phyloP scores from a whole-genome alignment of 1,140 invertebrate genomes.

The Reticulitermes speratus region DNA sequence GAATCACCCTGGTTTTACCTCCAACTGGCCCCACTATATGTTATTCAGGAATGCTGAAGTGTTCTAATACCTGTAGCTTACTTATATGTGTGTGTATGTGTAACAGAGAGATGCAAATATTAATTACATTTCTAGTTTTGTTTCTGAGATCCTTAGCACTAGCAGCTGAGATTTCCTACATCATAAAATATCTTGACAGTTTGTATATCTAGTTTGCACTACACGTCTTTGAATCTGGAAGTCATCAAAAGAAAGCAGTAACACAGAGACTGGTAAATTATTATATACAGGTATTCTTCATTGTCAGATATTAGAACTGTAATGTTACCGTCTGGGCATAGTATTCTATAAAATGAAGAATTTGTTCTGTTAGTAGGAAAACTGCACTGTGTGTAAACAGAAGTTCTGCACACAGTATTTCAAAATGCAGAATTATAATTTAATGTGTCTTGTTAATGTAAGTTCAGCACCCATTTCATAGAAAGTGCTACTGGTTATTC shows the following conservation, averaged over 20 bases:
- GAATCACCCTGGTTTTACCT: neutral
- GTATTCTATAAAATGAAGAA: neutral
- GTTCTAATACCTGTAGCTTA: neutral
- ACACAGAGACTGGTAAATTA: neutral
- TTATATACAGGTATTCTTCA: neutral
- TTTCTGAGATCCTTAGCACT: neutral
- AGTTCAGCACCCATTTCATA: neutral
- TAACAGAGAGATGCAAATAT: neutral
- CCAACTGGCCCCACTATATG: neutral
- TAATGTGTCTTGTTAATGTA: neutral
- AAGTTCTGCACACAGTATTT: conserved; percentile 15
- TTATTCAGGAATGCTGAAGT: neutral
- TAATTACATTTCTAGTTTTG: neutral
- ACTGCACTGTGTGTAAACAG: neutral
- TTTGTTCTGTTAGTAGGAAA: neutral
- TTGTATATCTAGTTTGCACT: neutral
- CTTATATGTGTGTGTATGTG: neutral
- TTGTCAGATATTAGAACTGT: neutral
- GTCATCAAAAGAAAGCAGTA: neutral
- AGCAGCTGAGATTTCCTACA: neutral
- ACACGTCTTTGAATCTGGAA: neutral
- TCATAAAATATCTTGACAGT: neutral
- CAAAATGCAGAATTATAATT: neutral
- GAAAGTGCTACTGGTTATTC: neutral
- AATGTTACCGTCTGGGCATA: neutral